Percentiles rank a stretch among this genome's conserved stretches.
Conservation (phyloP, 2,888 invertebrate genomes). For the Mesoligia furuncula region DNA sequence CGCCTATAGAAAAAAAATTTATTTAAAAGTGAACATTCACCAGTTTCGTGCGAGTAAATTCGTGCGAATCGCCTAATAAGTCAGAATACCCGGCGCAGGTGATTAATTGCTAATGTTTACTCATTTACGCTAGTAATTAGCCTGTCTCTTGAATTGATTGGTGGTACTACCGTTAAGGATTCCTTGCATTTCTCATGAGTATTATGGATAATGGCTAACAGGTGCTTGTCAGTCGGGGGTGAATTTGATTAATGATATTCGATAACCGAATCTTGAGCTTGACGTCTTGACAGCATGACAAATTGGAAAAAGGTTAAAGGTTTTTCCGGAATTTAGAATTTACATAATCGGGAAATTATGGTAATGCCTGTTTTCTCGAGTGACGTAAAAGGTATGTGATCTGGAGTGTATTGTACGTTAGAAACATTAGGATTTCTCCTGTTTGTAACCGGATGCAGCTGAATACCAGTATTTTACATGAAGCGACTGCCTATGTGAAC, state of each 20-base stretch:
- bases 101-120: constrained; percentile 65
- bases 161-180: constrained; percentile 54
- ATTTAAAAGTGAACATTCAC: background rate
- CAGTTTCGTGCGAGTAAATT: background rate
- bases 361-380: background rate
- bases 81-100: constrained; percentile 33
- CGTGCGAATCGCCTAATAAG: background rate
- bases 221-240: background rate
- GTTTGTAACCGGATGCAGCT: background rate
- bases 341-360: constrained; percentile 1
- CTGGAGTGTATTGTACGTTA: background rate
- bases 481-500: too few species aligned
- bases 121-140: constrained; percentile 62
- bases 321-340: constrained; percentile 17
- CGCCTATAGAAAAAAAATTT: background rate
- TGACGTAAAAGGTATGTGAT: background rate
- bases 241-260: constrained; percentile 18
- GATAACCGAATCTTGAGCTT: constrained; percentile 3
- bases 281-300: background rate
- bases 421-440: background rate
- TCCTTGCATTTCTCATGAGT: constrained; percentile 24
- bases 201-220: constrained; percentile 14
- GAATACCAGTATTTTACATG: too few species aligned
- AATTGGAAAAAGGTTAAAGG: constrained; percentile 3
- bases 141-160: constrained; percentile 64